Base-by-base conservation (phyloP, 2,113 vertebrate genomes). In the Lampris incognitus region DNA sequence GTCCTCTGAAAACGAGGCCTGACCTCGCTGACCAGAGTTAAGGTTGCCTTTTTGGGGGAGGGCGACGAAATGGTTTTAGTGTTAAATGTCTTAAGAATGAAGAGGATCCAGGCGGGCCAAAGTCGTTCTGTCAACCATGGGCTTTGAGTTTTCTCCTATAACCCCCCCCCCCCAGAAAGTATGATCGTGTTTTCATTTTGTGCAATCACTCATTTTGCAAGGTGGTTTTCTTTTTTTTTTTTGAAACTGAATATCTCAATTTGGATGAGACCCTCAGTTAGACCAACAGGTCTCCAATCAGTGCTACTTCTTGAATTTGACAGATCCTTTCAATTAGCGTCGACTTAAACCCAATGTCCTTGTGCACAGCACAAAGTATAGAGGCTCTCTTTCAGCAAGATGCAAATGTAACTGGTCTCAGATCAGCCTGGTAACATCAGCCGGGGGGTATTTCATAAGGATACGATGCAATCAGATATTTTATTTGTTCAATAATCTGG, bases 331-430 rank as follows among this genome's bases (percentile, higher is more conserved):
- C 7, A 24, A 41, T 57, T 36, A 68, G 50, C 49, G 11, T 37
- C 46, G 61, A 59, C 5, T 40, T 50, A 36, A 6, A 44, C 55
- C 68, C 1, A 50, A 74, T 11, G 1, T 84, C 72, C 69, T 74
- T 66, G 69, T 86, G 74, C 84, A 76, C 79, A 76, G 75, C 83
- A 89, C 83, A 85, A 80, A 84, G 80, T 80, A 9, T 37, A 69
- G 7, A 70, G 52, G 50, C 39, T n/a, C 41, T 11, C 61, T 38
- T 24, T 58, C 40, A 40, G 24, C 24, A 24, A 24, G 24, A 24
- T 24, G 24, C 24, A 24, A 46, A 7, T 2, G 56, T 37, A 44
- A 69, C 67, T 52, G 60, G 37, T 61, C 49, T 73, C 42, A 9
- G 51, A 40, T 13, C 4, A 3, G 52, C 49, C 11, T 69, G 24